Percentiles rank a stretch among this genome's conserved stretches.
Conservation (phyloP, 2,797 vertebrate genomes). For the Muraenolepis orangiensis region DNA sequence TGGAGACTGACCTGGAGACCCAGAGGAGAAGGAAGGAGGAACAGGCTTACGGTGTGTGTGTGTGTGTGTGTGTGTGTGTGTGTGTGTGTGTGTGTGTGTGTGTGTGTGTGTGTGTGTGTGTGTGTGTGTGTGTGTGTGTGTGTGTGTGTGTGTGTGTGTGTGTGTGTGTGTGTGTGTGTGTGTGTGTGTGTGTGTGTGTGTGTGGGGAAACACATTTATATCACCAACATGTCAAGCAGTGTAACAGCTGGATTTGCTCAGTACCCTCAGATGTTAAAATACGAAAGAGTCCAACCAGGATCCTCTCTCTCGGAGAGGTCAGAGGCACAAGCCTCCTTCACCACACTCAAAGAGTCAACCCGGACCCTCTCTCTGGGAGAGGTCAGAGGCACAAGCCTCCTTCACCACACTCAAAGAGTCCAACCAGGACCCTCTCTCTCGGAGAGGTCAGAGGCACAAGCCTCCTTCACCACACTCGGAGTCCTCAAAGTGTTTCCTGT, state of each 20-base stretch:
- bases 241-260: neutral
- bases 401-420: neutral
- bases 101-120: neutral
- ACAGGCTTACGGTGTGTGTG: constrained; percentile 9
- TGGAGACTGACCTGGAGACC: constrained; percentile 24
- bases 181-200: neutral
- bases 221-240: neutral
- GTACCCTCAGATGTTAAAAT: neutral
- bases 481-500: neutral
- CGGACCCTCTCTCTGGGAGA: too few relatives aligned
- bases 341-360: too few relatives aligned
- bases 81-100: neutral
- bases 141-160: neutral
- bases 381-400: too few relatives aligned
- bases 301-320: neutral
- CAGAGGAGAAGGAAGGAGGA: constrained; percentile 42
- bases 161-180: neutral
- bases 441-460: neutral
- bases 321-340: too few relatives aligned
- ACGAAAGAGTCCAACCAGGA: neutral
- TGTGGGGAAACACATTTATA: neutral
- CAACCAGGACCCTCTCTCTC: neutral
- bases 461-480: neutral
- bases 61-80: neutral
- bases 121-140: neutral